phyloP scores from a whole-genome alignment of 2,888 invertebrate genomes.

The Cantharis flavilabris region DNA sequence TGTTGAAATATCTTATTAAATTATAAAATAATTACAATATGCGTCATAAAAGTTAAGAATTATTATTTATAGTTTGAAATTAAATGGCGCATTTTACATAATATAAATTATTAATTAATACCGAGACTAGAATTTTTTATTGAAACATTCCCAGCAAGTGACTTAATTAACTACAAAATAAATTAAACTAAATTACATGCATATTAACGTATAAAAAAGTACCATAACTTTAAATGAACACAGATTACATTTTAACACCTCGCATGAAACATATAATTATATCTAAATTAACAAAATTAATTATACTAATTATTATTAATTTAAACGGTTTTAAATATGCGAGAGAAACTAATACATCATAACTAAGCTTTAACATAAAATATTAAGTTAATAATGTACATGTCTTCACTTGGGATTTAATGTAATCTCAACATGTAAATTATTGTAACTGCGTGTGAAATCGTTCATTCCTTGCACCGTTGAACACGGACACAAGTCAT shows the following conservation, averaged over 20 bases:
- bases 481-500: slow-evolving; percentile 45
- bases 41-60: neutral
- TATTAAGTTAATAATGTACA: neutral
- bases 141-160: neutral
- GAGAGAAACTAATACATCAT: neutral
- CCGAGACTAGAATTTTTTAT: neutral
- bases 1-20: neutral
- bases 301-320: slow-evolving; percentile 1
- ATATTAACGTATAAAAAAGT: neutral
- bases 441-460: slow-evolving; percentile 45
- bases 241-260: slow-evolving; percentile 1
- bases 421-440: slow-evolving; percentile 36
- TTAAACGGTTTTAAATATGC: neutral
- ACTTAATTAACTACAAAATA: neutral
- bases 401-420: slow-evolving; percentile 9
- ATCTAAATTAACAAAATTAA: neutral
- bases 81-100: neutral
- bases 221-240: neutral
- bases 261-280: neutral
- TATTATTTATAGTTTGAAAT: neutral
- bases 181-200: slow-evolving; percentile 1
- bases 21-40: neutral
- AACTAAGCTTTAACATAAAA: neutral
- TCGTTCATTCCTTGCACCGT: slow-evolving; percentile 43
- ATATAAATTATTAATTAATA: slow-evolving; percentile 1